Evolutionary conservation across 2,797 vertebrate genomes (phyloP).

Genomic region (Hyperoplus lanceolatus): DNA sequence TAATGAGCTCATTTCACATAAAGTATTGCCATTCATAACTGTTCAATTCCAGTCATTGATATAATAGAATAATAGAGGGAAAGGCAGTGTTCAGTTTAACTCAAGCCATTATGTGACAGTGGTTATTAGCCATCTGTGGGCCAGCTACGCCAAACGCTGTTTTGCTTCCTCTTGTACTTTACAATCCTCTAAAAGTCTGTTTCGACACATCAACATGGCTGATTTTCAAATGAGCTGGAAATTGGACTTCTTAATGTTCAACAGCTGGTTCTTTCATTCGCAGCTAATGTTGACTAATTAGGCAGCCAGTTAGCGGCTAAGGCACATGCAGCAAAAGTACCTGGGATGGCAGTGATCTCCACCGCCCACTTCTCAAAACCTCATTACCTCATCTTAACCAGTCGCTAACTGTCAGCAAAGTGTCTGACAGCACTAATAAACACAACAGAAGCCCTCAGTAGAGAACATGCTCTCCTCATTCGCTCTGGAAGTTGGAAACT

Average conservation of each 20-base stretch:
- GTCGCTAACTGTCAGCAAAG: conserved; percentile 21
- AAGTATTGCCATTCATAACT: neutral
- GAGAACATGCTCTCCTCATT: neutral
- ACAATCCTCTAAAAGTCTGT: conserved; percentile 19
- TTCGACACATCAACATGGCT: neutral
- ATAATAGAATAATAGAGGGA: neutral
- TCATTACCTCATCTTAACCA: conserved; percentile 27
- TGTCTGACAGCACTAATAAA: conserved; percentile 20
- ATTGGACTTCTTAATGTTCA: conserved; percentile 50
- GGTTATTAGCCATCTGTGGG: conserved; percentile 30
- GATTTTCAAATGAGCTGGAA: conserved; percentile 37
- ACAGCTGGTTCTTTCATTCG: conserved; percentile 63
- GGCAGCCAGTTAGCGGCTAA: conserved; percentile 39
- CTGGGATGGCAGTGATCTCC: conserved; percentile 26
- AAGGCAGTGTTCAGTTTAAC: neutral
- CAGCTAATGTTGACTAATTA: conserved; percentile 67
- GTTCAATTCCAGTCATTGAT: neutral
- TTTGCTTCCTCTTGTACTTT: conserved; percentile 5
- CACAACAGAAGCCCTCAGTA: neutral
- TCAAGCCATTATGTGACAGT: neutral
- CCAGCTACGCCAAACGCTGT: conserved; percentile 2
- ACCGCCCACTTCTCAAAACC: conserved; percentile 33
- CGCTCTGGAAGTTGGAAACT: too few species aligned
- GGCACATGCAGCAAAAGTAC: conserved; percentile 27
- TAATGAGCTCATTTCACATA: neutral